These are phyloP conservation scores for Turdus rufiventris DNA, from an alignment of 2,113 vertebrate species.

Conservation along the genomic window DNA sequence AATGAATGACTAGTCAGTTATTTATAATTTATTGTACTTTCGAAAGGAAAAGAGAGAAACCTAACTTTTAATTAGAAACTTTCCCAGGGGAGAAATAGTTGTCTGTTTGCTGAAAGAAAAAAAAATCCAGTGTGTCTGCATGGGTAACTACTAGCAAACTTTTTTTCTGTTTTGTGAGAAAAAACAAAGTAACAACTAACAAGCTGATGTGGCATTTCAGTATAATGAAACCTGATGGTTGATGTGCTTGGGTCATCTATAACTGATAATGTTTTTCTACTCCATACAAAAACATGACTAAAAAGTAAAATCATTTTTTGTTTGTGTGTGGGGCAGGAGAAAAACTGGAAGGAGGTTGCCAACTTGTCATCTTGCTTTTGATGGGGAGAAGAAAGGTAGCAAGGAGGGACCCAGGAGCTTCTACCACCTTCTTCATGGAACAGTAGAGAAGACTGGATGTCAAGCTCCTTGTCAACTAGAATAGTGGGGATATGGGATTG, in stretches of 20 bases:
- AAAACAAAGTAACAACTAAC: not conserved
- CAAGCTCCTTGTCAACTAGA: not conserved
- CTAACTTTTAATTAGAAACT: slow-evolving; percentile 33
- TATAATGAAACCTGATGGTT: not conserved
- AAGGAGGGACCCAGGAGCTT: not conserved
- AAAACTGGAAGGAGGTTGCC: not conserved
- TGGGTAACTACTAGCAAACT: not conserved
- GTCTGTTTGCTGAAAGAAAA: not conserved
- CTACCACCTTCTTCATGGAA: not conserved
- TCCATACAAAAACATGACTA: not conserved
- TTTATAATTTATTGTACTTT: slow-evolving; percentile 41
- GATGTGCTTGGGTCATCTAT: not conserved
- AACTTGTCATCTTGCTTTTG: not conserved
- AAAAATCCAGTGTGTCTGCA: not conserved
- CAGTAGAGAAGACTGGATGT: not conserved
- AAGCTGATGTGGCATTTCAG: not conserved
- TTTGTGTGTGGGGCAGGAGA: not conserved
- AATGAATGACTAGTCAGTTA: not conserved
- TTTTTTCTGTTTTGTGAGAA: not conserved
- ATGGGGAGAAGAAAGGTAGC: not conserved
- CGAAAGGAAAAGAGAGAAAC: not conserved
- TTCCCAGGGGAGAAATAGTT: not conserved
- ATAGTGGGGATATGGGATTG: rapidly evolving
- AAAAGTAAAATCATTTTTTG: not conserved
- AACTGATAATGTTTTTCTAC: not conserved